Conservation (phyloP, 2,113 vertebrate genomes). For the Dinomys branickii region DNA sequence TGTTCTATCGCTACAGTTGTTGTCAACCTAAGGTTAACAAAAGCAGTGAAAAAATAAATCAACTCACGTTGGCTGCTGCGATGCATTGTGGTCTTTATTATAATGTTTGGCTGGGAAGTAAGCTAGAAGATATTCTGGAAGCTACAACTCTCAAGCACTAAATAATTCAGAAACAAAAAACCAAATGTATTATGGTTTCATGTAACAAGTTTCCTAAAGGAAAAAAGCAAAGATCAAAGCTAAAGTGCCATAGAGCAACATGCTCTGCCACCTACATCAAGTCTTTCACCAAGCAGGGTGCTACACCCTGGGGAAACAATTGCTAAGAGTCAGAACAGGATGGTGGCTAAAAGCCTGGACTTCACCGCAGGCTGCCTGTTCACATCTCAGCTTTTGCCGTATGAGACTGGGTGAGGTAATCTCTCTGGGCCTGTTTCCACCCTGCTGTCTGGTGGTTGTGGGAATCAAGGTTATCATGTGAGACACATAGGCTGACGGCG, state of each 20-base stretch:
- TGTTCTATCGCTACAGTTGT: background rate
- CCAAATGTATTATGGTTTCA: slow-evolving; percentile 22
- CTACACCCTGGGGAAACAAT: background rate
- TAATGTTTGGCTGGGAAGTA: background rate
- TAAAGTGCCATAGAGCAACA: background rate
- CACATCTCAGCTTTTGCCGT: background rate
- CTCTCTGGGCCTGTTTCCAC: background rate
- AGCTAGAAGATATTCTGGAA: background rate
- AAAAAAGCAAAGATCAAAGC: background rate
- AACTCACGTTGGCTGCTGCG: background rate
- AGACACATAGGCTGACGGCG: background rate
- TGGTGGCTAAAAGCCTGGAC: background rate
- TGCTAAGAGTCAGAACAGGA: background rate
- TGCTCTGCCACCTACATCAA: background rate
- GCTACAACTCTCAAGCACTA: background rate
- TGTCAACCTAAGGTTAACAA: slow-evolving; percentile 7
- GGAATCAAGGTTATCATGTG: background rate
- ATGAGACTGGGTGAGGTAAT: background rate
- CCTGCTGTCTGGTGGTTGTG: background rate
- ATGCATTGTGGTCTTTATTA: background rate
- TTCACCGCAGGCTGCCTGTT: background rate
- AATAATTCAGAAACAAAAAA: background rate
- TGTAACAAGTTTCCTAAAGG: background rate
- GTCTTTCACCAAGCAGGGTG: background rate
- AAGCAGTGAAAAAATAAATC: background rate